Evolutionary conservation across 2,797 vertebrate species (phyloP).

Genomic region (Myiotriccus ornatus): DNA sequence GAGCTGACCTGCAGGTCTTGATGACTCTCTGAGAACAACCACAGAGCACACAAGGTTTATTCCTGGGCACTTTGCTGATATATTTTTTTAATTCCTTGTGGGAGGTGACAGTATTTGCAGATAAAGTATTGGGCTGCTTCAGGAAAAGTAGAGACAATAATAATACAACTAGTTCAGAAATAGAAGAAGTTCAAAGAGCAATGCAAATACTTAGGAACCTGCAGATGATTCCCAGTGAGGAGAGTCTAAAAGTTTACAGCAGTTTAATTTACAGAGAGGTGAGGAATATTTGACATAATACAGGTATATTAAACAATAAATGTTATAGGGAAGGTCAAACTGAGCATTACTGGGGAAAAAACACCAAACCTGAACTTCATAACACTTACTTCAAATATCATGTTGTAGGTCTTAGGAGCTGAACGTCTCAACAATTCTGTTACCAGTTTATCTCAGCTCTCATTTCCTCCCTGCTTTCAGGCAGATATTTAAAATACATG

Average conservation of each 20-base stretch:
- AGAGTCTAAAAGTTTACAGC: not conserved
- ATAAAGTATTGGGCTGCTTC: not conserved
- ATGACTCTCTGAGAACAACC: not conserved
- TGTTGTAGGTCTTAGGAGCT: not conserved
- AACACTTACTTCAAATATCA: not conserved
- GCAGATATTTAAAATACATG: not conserved
- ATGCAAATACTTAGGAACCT: not conserved
- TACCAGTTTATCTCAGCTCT: not conserved
- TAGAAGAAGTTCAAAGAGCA: not conserved
- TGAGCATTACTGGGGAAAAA: not conserved
- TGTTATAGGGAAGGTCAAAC: not conserved
- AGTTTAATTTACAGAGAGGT: not conserved
- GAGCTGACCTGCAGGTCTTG: not conserved
- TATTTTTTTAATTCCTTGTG: not conserved
- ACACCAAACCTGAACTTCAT: not conserved
- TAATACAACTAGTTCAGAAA: not conserved
- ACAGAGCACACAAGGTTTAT: not conserved
- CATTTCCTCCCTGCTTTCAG: not conserved
- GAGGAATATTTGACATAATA: not conserved
- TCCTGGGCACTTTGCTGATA: not conserved
- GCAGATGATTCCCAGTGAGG: not conserved
- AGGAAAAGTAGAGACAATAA: not conserved
- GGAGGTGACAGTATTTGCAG: not conserved
- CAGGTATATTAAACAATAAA: not conserved
- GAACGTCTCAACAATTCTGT: not conserved